A percentile compares a stretch with the other conserved stretches of the same genome.
These are phyloP conservation scores for Zaprionus africanus DNA, from an alignment of 1,140 invertebrate species.

Conservation along the genomic window DNA sequence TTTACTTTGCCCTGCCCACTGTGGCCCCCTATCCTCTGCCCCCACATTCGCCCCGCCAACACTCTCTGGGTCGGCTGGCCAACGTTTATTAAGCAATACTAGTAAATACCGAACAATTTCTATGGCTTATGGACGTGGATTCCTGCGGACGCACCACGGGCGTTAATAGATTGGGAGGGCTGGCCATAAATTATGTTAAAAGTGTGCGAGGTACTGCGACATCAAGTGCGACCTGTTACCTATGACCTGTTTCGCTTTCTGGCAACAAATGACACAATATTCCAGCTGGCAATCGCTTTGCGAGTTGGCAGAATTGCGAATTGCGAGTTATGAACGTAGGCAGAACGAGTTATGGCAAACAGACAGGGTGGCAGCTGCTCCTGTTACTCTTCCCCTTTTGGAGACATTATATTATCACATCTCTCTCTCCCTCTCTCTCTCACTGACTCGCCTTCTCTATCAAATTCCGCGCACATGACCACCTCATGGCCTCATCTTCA, in stretches of 20 bases:
- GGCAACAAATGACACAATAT: slow-evolving; percentile 62
- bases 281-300: slow-evolving; percentile 61
- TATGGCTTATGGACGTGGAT: slow-evolving; percentile 52
- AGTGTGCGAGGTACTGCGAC: background rate
- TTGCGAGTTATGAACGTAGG: slow-evolving; percentile 28
- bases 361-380: background rate
- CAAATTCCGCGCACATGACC: slow-evolving; percentile 26
- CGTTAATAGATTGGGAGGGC: slow-evolving; percentile 17
- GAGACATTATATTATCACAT: background rate
- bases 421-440: background rate
- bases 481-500: slow-evolving; percentile 40
- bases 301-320: slow-evolving; percentile 40
- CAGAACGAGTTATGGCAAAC: slow-evolving; percentile 6
- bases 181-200: slow-evolving; percentile 55
- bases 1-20: slow-evolving; percentile 33
- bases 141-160: slow-evolving; percentile 10
- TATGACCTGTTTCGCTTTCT: background rate
- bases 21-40: slow-evolving; percentile 13
- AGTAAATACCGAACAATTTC: slow-evolving; percentile 70
- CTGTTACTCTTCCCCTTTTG: background rate
- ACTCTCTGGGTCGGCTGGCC: background rate
- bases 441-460: slow-evolving; percentile 2
- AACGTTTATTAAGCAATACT: slow-evolving; percentile 71
- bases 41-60: background rate
- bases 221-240: slow-evolving; percentile 26